phyloP scores from a whole-genome alignment of 2,113 vertebrate genomes.

The Ivindomyrus marchei region DNA sequence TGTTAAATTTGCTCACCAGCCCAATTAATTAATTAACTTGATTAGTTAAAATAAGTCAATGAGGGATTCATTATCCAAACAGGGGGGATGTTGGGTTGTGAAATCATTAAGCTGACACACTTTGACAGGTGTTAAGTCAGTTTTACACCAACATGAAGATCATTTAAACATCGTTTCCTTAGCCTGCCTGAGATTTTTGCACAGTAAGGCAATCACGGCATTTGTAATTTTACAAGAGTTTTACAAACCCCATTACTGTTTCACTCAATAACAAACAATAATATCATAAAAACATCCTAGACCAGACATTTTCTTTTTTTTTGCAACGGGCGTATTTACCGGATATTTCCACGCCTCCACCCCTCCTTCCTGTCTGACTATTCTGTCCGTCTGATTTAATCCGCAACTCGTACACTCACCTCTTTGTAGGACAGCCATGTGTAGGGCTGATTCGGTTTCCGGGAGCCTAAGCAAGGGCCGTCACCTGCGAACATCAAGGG shows the following conservation, averaged over 20 bases:
- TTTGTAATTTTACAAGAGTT: not conserved
- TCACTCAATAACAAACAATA: not conserved
- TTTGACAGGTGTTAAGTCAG: not conserved
- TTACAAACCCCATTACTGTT: not conserved
- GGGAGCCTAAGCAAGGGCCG: constrained; percentile 86
- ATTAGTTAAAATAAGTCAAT: not conserved
- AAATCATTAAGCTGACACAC: not conserved
- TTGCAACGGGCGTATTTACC: not conserved
- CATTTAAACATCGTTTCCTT: not conserved
- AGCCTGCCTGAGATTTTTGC: not conserved
- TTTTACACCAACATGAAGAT: not conserved
- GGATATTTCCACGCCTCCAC: not conserved
- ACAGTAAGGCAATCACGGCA: not conserved
- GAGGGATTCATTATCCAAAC: not conserved
- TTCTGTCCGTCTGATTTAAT: not conserved
- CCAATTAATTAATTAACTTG: not conserved
- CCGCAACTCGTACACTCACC: constrained; percentile 56
- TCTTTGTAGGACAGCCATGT: constrained; percentile 95
- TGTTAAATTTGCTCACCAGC: not conserved
- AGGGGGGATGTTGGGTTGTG: not conserved
- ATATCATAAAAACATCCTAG: not conserved
- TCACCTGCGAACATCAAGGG: constrained; percentile 62
- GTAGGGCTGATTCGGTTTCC: constrained; percentile 88
- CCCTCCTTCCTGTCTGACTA: not conserved
- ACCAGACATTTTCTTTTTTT: not conserved